Base-by-base conservation (phyloP, 2,888 invertebrate genomes). In the Linyphia triangularis region DNA sequence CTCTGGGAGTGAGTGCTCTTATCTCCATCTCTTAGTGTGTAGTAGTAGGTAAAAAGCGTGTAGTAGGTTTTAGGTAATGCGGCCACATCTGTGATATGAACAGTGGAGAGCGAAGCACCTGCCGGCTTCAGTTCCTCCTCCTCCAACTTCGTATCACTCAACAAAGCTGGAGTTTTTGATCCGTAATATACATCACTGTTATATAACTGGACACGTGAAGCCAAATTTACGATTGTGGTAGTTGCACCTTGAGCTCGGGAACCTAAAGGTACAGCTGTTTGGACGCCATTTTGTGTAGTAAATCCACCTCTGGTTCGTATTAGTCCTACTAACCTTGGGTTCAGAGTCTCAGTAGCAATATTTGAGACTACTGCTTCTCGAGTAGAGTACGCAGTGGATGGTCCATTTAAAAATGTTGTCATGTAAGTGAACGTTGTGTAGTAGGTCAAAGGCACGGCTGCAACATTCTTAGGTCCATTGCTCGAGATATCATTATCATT, bases 401-500 rank as follows among this genome's bases (percentile, higher is more conserved):
- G 90, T 9, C 91, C 91, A 65, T 90, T 89, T 9, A 91, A 85
- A 43, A 91, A 91, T 0, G 91, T 91, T 22, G 91, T 91, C 83
- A 91, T 88, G 22, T 91, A 91, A 2, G 91, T 91, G 40, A 90
- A 91, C 3, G 90, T 91, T 3, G 91, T 91, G 30, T 89, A 90
- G 69, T 90, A 91, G 28, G 91, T 91, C 19, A 91, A 63, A 2
- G 91, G 91, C 22, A 90, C 37, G 1, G 84, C 73, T 43, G 65
- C 75, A 2, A 69, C 37, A 28, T 40, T 40, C 9, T 28, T 28
- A 2, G 24, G n/a, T 19, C 6, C 13, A 57, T 37, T 65, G 51
- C n/a, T 30, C 5, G 33, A 16, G n/a, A 65, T 57, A 22, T 79
- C 67, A 19, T 77, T 69, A 22, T 72, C 72, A 13, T 59, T 43